phyloP scores from a whole-genome alignment of 2,797 vertebrate genomes.

The Siniperca undulata region DNA sequence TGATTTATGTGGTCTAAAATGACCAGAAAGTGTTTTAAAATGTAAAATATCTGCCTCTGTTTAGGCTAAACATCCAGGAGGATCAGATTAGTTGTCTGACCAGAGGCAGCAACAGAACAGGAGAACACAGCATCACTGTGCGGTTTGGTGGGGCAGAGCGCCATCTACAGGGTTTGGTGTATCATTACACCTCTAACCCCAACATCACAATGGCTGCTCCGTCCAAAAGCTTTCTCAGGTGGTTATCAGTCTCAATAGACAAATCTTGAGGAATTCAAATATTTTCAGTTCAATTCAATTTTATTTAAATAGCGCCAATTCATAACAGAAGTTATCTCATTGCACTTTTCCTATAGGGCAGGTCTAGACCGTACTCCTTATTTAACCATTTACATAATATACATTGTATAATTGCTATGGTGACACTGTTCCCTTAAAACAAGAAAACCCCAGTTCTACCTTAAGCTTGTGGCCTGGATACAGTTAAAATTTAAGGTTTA shows the following conservation, averaged over 20 bases:
- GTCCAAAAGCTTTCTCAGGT: slow-evolving; percentile 95
- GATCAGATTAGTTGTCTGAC: slow-evolving; percentile 90
- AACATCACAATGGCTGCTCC: slow-evolving; percentile 92
- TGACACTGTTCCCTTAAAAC: neutral
- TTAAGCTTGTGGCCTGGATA: neutral
- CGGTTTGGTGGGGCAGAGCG: slow-evolving; percentile 90
- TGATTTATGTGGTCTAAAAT: neutral
- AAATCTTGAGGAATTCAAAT: neutral
- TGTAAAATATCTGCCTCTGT: neutral
- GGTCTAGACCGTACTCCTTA: no score
- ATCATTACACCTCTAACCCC: slow-evolving; percentile 93
- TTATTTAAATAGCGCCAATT: no score
- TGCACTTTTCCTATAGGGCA: no score
- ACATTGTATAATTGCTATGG: neutral
- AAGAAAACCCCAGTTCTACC: no score
- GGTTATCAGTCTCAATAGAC: neutral
- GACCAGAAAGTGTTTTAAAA: neutral
- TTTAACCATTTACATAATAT: neutral
- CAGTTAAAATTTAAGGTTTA: neutral
- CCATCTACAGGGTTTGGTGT: slow-evolving; percentile 85
- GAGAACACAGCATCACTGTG: slow-evolving; percentile 86
- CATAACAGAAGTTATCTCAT: no score
- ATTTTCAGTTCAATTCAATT: neutral
- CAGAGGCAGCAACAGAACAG: slow-evolving; percentile 86
- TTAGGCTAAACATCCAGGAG: slow-evolving; percentile 84